phyloP scores from a whole-genome alignment of 92 coral and sea anemone species.

The Pocillopora meandrina region DNA sequence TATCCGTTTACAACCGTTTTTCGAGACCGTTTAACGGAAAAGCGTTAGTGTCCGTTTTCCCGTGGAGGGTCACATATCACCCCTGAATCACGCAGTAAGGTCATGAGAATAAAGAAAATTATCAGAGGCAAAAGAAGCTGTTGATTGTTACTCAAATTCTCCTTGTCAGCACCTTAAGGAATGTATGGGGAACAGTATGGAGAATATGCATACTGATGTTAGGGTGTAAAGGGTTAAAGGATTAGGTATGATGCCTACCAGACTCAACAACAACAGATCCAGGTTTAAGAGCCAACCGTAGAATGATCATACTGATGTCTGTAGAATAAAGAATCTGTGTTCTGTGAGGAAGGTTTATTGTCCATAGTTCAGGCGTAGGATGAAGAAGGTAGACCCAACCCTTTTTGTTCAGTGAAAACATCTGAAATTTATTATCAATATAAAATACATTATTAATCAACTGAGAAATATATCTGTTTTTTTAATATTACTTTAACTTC shows the following conservation, averaged over 20 bases:
- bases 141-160: too few species aligned
- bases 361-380: constrained; percentile 98
- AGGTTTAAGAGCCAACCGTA: constrained; percentile 86
- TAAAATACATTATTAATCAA: not conserved
- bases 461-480: not conserved
- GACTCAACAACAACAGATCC: constrained; percentile 95
- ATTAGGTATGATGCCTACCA: constrained; percentile 44
- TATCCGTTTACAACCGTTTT: too few species aligned
- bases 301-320: constrained; percentile 91
- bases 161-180: too few species aligned
- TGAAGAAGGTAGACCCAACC: constrained; percentile 91
- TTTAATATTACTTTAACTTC: not conserved
- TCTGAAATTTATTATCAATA: constrained; percentile 21
- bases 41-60: too few species aligned
- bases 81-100: too few species aligned
- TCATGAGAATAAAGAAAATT: too few species aligned
- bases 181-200: too few species aligned
- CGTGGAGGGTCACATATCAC: too few species aligned
- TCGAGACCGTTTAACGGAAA: too few species aligned
- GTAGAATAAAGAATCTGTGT: constrained; percentile 95
- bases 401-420: constrained; percentile 76
- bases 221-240: not conserved
- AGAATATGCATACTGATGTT: too few species aligned
- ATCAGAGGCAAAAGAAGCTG: too few species aligned
- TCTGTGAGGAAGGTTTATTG: constrained; percentile 88